phyloP scores from a whole-genome alignment of 2,113 vertebrate genomes.

The Chlorocebus sabaeus region DNA sequence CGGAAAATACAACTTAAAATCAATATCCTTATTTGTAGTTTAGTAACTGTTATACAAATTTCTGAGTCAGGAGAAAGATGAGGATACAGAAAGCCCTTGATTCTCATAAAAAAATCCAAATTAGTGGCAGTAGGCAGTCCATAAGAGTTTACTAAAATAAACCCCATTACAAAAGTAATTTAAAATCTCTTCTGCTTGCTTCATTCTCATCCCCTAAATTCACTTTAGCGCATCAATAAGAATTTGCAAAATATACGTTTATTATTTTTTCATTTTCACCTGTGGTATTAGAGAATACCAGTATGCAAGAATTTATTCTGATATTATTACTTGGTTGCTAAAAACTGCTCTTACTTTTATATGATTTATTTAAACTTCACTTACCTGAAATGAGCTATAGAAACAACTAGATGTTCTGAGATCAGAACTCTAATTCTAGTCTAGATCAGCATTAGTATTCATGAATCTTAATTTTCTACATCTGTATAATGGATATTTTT shows the following conservation, averaged over 20 bases:
- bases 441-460: neutral
- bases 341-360: neutral
- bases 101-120: neutral
- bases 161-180: neutral
- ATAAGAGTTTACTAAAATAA: neutral
- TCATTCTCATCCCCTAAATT: neutral
- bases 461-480: constrained; percentile 1
- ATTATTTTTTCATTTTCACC: neutral
- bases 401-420: neutral
- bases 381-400: neutral
- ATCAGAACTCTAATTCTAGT: neutral
- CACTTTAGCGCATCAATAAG: neutral
- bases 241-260: neutral
- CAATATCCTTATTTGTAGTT: neutral
- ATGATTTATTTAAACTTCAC: neutral
- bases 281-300: neutral
- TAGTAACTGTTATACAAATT: neutral
- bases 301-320: neutral
- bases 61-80: neutral
- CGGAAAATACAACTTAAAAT: neutral
- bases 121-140: neutral
- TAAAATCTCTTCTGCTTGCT: neutral
- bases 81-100: neutral
- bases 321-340: neutral
- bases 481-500: neutral